Evolutionary conservation across 1,140 invertebrate species (phyloP), one percentile per base, ranked within the genome.

Genomic region (Stenopsyche tienmushanensis): DNA sequence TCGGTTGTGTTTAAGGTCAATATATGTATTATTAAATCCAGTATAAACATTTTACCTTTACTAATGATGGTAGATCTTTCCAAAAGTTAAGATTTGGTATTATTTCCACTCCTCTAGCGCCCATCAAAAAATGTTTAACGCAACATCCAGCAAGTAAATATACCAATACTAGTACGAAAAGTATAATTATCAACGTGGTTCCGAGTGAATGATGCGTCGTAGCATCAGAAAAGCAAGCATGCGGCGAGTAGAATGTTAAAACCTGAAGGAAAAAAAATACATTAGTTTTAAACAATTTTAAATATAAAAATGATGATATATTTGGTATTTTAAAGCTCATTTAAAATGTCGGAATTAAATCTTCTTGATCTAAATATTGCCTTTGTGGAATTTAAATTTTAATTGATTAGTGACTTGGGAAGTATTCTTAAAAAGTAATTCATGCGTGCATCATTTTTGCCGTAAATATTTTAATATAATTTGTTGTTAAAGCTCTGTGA

Each of bases 1-100:
- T 20, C 7, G 39, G 20, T 45, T 65, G 10, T 24, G 24, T 26
- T 21, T 26, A 29, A 67, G 8, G 13, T 64, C 25, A 1, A 53
- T 44, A 49, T 18, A 26, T 52, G 41, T 10, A 5, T 18, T 10
- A 9, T 5, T 47, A 52, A 13, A 18, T 9, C 9, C 29, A 23
- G 13, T 50, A 10, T 5, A 18, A 25, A 26, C 3, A 23, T 17
- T 25, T 25, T 75, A 84, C 83, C 73, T 75, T 82, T n/a, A 84
- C 76, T 69, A 84, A 76, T 71, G 76, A 75, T 17, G 83, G 83
- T 39, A 84, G 70, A 55, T 82, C 80, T 25, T 72, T 74, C 83
- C 83, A 85, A 72, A 85, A 85, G 63, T 74, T 78, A 53, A 82
- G 71, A 72, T 85, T 83, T 1, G 83, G 83, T 66, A 85, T 78